Base-by-base conservation (phyloP, 2,797 vertebrate species). In the Parambassis ranga region DNA sequence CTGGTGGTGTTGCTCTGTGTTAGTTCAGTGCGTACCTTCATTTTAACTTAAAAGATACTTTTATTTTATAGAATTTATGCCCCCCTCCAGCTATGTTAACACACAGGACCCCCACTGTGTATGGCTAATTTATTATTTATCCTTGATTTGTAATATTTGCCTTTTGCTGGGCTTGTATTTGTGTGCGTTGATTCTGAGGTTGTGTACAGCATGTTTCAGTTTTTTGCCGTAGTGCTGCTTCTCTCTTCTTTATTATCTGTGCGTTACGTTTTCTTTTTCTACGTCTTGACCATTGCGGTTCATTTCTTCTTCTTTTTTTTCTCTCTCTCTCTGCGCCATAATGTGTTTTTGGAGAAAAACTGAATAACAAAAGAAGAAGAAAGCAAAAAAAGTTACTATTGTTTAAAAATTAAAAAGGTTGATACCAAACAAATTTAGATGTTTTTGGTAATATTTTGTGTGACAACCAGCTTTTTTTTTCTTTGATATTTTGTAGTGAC, bases 401-500 rank as follows among this genome's bases (percentile, higher is more conserved):
- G 75, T 88, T 89, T 67, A 69, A 88, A n/a, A 78, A 80, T 76
- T 80, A 56, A 85, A 84, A 87, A 88, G 79, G 84, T 90, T 90
- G 83, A 92, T 91, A 92, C 90, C 92, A 93, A 93, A 92, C 89
- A 46, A 80, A 82, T 90, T 71, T 89, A 82, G 79, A 89, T 90
- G 90, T 91, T 89, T 91, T 93, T 86, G 87, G 90, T 91, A 92
- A 92, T 91, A 90, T 92, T 92, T 93, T 91, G 88, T 91, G 92
- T 92, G 92, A 90, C 79, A 37, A 90, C 85, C 82, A 71, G 85
- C 75, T 90, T 90, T 87, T 71, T 76, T 83, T 85, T 88, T 89
- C 83, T 91, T 92, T 89, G 72, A 91, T 90, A 92, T 92, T 98
- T 98, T 96, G 94, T 96, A 96, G 95, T 95, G 95, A 95, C 95